Evolutionary conservation across 1,140 invertebrate species (phyloP), one percentile per base, ranked within the genome.

Genomic region (Caenorhabditis tropicalis): DNA sequence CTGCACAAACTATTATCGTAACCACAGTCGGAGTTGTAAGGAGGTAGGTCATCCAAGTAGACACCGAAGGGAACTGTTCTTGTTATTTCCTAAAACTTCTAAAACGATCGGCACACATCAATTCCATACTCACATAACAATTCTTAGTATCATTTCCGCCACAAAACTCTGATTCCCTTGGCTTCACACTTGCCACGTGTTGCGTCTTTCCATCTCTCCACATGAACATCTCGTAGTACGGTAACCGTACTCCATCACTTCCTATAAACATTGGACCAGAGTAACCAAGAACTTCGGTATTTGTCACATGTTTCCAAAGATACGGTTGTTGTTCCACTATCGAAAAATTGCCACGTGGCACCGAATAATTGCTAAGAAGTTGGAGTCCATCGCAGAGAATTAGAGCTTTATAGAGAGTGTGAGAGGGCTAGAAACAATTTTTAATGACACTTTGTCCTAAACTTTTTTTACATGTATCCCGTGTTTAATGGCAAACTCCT

Each of bases 161-260:
- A 43, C 65, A 74, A 46, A 43, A 74, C 4, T 39, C 65, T 9
- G 65, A 21, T 9, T 74, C 65, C 12, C 33, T 74, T 9, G 65
- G 65, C 27, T 43, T 39, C 6, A 74, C 65, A 43, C 36, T 43
- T 43, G 65, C 65, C 33, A 74, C 65, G 65, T 74, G 65, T 24
- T 43, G n/a, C 19, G 36, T 31, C 19, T 74, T 74, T 9, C 65
- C 65, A 43, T 43, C 36, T 43, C 65, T 74, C 65, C 65, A 74
- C 65, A 74, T 74, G 4, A 33, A 46, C 65, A 74, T 74, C 19
- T 74, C 65, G 36, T 74, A 74, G 65, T 74, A 74, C 36, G 65
- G 65, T 74, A 74, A 24, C n/a, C 65, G 19, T 10, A 74, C 65
- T 43, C 65, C 65, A 46, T 74, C 65, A 46, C 36, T 74, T 74